phyloP scores from a whole-genome alignment of 1,140 invertebrate species.

The Acyrthosiphon pisum region DNA sequence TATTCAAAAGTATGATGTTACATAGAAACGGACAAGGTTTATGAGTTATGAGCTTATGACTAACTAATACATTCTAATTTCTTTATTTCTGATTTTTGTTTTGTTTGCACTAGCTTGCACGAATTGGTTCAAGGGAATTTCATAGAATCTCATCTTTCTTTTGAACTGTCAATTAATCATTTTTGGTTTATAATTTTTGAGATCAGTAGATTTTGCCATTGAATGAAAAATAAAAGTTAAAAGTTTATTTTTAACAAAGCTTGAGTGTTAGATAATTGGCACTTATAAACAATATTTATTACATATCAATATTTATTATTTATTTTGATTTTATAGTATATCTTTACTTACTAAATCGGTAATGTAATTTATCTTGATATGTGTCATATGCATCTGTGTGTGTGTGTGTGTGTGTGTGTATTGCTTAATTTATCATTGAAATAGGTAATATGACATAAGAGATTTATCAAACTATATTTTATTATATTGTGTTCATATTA shows the following conservation, averaged over 20 bases:
- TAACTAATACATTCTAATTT: background rate
- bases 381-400: background rate
- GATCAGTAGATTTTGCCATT: background rate
- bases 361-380: background rate
- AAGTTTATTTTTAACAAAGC: background rate
- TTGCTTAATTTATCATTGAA: no score
- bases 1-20: background rate
- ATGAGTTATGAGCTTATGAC: background rate
- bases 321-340: background rate
- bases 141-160: background rate
- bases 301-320: background rate
- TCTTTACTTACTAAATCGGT: background rate
- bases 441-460: no score
- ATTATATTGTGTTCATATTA: no score
- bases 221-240: background rate
- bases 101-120: background rate
- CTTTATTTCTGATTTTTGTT: background rate
- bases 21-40: slow-evolving; percentile 7
- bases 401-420: background rate
- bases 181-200: background rate
- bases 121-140: slow-evolving; percentile 30
- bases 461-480: no score
- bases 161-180: background rate
- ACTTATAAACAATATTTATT: background rate
- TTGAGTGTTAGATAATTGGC: background rate